Evolutionary conservation across 2,797 vertebrate genomes (phyloP), one percentile per base, ranked within the genome.

Genomic region (Spinus pinus): DNA sequence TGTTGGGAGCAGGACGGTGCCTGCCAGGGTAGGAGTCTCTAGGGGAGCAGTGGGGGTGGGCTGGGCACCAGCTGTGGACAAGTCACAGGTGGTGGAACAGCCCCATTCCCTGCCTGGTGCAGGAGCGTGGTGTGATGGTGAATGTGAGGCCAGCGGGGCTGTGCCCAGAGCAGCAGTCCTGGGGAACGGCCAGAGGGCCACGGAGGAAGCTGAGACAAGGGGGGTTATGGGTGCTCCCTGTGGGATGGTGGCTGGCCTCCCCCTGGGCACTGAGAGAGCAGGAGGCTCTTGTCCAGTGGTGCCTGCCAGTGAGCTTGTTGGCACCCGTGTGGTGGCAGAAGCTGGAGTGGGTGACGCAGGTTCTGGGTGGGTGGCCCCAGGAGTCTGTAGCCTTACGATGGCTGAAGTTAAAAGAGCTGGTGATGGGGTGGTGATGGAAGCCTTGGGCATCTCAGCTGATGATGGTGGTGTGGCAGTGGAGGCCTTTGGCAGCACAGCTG

Each of bases 11-110:
- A 9, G 41, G 58, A 25, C 3, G 0, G 56, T 46, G 37, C 62
- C 39, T 56, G 60, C n/a, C 0, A 14, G 41, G 21, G 18, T 30
- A 65, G n/a, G 6, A 19, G 3, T 0, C 0, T 33, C 14, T 1
- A 13, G 49, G 14, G 35, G 12, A 21, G 23, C 10, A 7, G 56
- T 46, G 42, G 47, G 27, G 8, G 19, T 4, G 2, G n/a, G 47
- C n/a, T 33, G 79, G 37, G 61, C n/a, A 58, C 27, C 57, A 30
- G 7, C 39, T 0, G 5, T 7, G 53, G 58, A 7, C 10, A 19
- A 65, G 30, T 18, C 7, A 74, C 21, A 4, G 0, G 0, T 2
- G 2, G 53, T 37, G 28, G 30, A 19, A 51, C 0, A 19, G 41
- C 47, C 44, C 56, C 0, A 2, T 19, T 90, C 53, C 19, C 33